These are phyloP conservation scores for Bradypodion ventrale DNA, from an alignment of 2,797 vertebrate species.

Conservation along the genomic window DNA sequence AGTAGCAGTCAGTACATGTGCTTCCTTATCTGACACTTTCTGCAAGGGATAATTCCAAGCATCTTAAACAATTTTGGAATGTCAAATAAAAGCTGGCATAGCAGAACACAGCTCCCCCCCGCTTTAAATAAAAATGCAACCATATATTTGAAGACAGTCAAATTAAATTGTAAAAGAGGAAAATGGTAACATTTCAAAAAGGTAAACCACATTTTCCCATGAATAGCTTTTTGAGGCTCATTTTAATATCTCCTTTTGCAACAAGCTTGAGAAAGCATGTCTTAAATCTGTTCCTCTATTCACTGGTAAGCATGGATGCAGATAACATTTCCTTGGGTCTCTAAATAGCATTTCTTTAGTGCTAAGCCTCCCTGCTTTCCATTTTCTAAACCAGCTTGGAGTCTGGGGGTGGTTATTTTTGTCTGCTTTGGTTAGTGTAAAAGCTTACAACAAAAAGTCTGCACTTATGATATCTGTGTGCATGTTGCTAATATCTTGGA, in stretches of 20 bases:
- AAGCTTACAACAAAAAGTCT: slow-evolving; percentile 30
- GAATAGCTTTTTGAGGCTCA: slow-evolving; percentile 51
- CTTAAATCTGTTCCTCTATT: slow-evolving; percentile 52
- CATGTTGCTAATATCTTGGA: neutral
- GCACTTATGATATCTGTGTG: neutral
- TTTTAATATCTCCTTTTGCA: slow-evolving; percentile 50
- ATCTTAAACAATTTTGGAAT: slow-evolving; percentile 61
- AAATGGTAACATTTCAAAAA: slow-evolving; percentile 52
- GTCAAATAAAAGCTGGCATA: slow-evolving; percentile 57
- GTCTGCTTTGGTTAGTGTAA: slow-evolving; percentile 29
- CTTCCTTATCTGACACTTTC: slow-evolving; percentile 53
- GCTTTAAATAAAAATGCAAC: slow-evolving; percentile 53
- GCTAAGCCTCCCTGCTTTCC: slow-evolving; percentile 6
- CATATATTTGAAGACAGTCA: slow-evolving; percentile 52
- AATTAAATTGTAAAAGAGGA: slow-evolving; percentile 47
- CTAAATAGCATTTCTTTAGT: slow-evolving; percentile 49
- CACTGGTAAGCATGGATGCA: slow-evolving; percentile 34
- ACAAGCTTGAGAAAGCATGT: slow-evolving; percentile 52
- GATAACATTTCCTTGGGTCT: slow-evolving; percentile 50
- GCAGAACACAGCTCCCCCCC: slow-evolving; percentile 33
- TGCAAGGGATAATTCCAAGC: slow-evolving; percentile 62
- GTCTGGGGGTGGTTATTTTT: slow-evolving; percentile 5
- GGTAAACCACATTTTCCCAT: slow-evolving; percentile 50
- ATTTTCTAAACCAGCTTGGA: slow-evolving; percentile 48
- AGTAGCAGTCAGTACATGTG: slow-evolving; percentile 53